Base-by-base conservation (phyloP, 2,888 invertebrate species). In the Eupeodes latifasciatus region DNA sequence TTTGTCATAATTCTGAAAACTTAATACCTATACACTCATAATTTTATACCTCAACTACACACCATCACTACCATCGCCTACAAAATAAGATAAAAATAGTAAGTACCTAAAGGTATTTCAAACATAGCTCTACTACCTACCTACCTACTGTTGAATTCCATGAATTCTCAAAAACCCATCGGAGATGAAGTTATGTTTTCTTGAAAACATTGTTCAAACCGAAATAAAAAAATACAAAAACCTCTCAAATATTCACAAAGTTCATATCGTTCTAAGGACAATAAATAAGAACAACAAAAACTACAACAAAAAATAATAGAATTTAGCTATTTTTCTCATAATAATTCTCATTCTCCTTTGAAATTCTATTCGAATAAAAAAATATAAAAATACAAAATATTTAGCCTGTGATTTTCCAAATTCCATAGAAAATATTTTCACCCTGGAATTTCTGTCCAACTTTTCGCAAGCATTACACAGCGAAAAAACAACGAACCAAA, bases 361-460 rank as follows among this genome's bases (percentile, higher is more conserved):
- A 14, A 51, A 34, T 27, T 36, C n/a, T 16, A 61, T 34, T 3
- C 7, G 0, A 14, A 7, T 9, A 34, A 7, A 4, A 14, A 40
- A 40, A 5, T 0, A 40, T 1, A 69, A 55, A 71, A 69, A 61
- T 19, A n/a, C 72, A 81, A 84, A 59, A 74, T 81, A 85, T 88
- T 85, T 88, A 88, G 75, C 85, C 88, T 85, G 88, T 81, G 78
- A 88, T 81, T 81, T 85, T 79, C 62, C 51, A 78, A 78, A 88
- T 88, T 85, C 84, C 88, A 81, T 88, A 69, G 85, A 88, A 87
- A 88, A 84, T 88, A 88, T 88, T 81, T 88, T 53, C 85, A 64
- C 51, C 80, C 81, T 78, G 85, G 81, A 88, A 88, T 88, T 85
- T 81, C 84, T 78, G 85, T 81, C 85, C 88, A 88, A 40, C 78